Evolutionary conservation across 2,113 vertebrate genomes (phyloP).

Genomic region (Actenoides lindsayi): DNA sequence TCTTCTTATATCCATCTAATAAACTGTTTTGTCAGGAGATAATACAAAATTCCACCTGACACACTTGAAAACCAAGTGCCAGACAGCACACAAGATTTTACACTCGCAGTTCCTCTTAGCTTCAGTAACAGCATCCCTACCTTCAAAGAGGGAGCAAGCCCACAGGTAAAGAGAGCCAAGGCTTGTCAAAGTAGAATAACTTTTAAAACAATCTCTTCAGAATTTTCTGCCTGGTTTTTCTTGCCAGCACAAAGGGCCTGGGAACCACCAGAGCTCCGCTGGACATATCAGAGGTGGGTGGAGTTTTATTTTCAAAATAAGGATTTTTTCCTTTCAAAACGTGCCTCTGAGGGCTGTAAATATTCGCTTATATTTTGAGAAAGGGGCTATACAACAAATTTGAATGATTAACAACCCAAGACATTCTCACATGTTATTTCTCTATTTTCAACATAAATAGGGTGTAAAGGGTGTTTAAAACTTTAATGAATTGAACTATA

Average conservation of each 20-base stretch:
- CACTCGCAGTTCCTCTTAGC: background rate
- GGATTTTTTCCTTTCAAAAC: background rate
- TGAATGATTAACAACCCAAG: conserved; percentile 52
- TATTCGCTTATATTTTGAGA: background rate
- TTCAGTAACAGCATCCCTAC: background rate
- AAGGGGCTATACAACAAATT: conserved; percentile 16
- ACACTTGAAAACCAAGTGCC: conserved; percentile 27
- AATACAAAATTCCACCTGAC: conserved; percentile 15
- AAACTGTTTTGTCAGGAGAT: conserved; percentile 45
- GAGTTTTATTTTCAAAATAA: background rate
- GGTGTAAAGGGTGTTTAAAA: conserved; percentile 71
- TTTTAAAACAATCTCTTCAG: background rate
- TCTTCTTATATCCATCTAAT: conserved; percentile 26
- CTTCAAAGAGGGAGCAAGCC: background rate
- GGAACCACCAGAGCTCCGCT: background rate
- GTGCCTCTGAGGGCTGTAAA: conserved; percentile 20
- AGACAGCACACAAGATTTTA: background rate
- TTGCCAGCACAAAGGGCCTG: background rate
- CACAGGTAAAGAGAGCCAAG: background rate
- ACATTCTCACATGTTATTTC: conserved; percentile 47
- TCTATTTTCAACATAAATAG: conserved; percentile 66
- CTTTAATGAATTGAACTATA: conserved; percentile 73
- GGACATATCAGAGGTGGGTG: background rate
- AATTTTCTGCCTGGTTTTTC: background rate
- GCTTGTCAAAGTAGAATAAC: background rate